These are phyloP conservation scores for Acrobasis suavella DNA, from an alignment of 2,888 invertebrate species.

Conservation along the genomic window DNA sequence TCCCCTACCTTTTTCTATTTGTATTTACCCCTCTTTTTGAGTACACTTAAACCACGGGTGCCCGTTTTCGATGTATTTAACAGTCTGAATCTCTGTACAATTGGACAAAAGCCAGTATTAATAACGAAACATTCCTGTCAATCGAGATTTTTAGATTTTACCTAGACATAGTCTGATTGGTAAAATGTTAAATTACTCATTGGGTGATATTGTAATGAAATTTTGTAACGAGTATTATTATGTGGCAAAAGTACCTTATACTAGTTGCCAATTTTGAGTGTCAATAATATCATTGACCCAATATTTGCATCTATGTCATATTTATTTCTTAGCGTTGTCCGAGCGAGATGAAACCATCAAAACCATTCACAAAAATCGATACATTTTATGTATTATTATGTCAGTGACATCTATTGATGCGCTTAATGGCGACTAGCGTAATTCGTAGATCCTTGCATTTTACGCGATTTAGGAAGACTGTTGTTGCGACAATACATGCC, in stretches of 20 bases:
- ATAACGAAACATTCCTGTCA: constrained; percentile 75
- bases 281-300: background rate
- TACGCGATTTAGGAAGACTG: constrained; percentile 68
- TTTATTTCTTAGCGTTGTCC: background rate
- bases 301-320: background rate
- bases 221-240: constrained; percentile 64
- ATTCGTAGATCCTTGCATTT: constrained; percentile 60
- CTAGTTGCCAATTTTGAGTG: background rate
- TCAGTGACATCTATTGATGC: background rate
- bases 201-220: constrained; percentile 75
- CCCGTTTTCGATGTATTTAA: constrained; percentile 42
- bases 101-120: constrained; percentile 65
- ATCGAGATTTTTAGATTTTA: constrained; percentile 64
- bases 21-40: constrained; percentile 23
- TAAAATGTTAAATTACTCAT: constrained; percentile 66
- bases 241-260: constrained; percentile 65
- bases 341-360: background rate
- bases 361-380: background rate
- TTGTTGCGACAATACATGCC: constrained; percentile 62
- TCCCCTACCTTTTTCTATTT: constrained; percentile 21
- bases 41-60: constrained; percentile 29
- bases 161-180: constrained; percentile 54
- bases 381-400: too few species aligned
- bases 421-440: background rate
- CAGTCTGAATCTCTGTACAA: constrained; percentile 49